phyloP scores from a whole-genome alignment of 2,797 vertebrate genomes.

The Cyprinella venusta region DNA sequence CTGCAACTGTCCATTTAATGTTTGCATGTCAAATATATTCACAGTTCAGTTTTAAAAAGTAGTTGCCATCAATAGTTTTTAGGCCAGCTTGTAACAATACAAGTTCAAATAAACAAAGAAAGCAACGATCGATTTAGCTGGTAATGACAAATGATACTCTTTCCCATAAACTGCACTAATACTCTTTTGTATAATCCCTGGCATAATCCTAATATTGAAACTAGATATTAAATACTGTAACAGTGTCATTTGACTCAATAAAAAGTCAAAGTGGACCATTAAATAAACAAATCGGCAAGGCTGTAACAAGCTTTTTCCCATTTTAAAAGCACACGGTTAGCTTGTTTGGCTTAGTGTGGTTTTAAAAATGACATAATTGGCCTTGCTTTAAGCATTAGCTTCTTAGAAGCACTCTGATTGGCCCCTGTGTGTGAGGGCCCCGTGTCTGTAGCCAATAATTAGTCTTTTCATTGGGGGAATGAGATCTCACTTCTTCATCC shows the following conservation, averaged over 20 bases:
- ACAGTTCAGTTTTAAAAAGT: conserved; percentile 36
- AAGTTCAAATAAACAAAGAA: conserved; percentile 54
- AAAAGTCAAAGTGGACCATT: neutral
- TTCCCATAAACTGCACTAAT: conserved; percentile 62
- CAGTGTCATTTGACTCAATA: neutral
- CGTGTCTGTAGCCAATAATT: conserved; percentile 44
- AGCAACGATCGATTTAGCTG: conserved; percentile 79
- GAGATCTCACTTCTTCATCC: conserved; percentile 39
- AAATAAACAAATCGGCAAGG: neutral
- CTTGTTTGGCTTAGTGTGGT: conserved; percentile 40
- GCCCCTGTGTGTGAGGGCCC: conserved; percentile 36
- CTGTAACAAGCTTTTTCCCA: neutral
- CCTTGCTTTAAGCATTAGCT: conserved; percentile 38
- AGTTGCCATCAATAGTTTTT: conserved; percentile 39
- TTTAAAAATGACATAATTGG: conserved; percentile 24
- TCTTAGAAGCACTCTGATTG: conserved; percentile 48
- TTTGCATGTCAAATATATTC: conserved; percentile 32
- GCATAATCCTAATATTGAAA: conserved; percentile 45
- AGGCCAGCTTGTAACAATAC: conserved; percentile 46
- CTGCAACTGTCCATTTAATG: conserved; percentile 57
- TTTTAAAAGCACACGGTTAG: conserved; percentile 34
- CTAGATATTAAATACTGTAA: neutral
- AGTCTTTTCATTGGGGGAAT: conserved; percentile 47
- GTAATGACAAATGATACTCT: conserved; percentile 76
- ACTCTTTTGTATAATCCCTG: conserved; percentile 76